A percentile compares a stretch with the other conserved stretches of the same genome.
Conservation (phyloP, 2,888 invertebrate species). For the Ormyrus nitidulus region DNA sequence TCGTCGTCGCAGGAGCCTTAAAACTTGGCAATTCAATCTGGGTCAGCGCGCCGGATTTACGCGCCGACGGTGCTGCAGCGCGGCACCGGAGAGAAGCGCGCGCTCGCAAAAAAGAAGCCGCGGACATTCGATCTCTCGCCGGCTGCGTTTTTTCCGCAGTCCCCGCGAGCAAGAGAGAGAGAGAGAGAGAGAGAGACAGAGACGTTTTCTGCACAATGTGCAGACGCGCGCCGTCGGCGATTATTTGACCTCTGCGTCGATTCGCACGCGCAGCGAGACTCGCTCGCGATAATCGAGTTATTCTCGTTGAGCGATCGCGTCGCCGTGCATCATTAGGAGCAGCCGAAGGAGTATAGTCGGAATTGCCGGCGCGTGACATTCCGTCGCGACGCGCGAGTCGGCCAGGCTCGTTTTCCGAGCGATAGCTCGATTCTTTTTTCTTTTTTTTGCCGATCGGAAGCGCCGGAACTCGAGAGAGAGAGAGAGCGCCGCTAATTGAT, state of each 20-base stretch:
- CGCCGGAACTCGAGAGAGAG: too few relatives aligned
- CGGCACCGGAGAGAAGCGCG: background rate
- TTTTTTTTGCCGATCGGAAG: background rate
- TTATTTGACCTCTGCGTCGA: too few relatives aligned
- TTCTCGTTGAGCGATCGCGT: conserved; percentile 27
- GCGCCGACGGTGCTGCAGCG: background rate
- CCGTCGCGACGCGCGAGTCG: too few relatives aligned
- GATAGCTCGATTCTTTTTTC: too few relatives aligned
- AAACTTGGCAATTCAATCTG: conserved; percentile 16
- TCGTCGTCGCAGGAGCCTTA: background rate
- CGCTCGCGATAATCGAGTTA: conserved; percentile 41
- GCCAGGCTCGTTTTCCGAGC: too few relatives aligned
- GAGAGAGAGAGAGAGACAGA: background rate
- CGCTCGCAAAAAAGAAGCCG: background rate
- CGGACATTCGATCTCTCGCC: conserved; percentile 1
- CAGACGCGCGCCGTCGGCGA: background rate
- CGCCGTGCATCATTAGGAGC: conserved; percentile 3
- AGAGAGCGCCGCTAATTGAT: too few relatives aligned
- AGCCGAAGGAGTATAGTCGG: background rate
- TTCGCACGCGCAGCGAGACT: too few relatives aligned
- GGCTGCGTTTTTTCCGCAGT: conserved; percentile 19
- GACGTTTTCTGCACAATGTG: conserved; percentile 5
- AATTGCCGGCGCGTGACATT: background rate
- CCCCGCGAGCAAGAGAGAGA: background rate
- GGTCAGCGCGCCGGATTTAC: background rate